phyloP scores from a whole-genome alignment of 1,140 invertebrate species.

The Drosophila santomea region DNA sequence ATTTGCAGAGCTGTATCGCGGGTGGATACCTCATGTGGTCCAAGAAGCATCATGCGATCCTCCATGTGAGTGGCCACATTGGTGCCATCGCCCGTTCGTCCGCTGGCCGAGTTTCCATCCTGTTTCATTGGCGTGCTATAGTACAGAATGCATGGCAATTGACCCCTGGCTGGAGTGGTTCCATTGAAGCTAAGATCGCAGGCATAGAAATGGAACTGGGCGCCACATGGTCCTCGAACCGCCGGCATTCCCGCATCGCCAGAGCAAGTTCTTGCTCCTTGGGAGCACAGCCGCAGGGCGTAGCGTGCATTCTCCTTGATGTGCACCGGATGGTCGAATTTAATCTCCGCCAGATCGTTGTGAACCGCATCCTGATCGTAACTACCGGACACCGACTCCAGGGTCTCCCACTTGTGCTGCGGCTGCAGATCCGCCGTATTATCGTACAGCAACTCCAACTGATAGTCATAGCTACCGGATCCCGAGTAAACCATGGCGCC shows the following conservation, averaged over 20 bases:
- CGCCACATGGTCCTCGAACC: slow-evolving; percentile 96
- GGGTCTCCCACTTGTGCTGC: slow-evolving; percentile 84
- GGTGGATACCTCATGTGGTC: slow-evolving; percentile 69
- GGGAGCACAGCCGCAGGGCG: slow-evolving; percentile 94
- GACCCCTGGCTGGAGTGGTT: slow-evolving; percentile 96
- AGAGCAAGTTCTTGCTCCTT: slow-evolving; percentile 96
- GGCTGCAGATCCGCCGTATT: slow-evolving; percentile 85
- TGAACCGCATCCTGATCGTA: slow-evolving; percentile 87
- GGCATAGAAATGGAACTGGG: slow-evolving; percentile 95
- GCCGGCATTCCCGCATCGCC: slow-evolving; percentile 95
- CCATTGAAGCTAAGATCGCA: slow-evolving; percentile 98
- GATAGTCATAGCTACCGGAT: slow-evolving; percentile 94
- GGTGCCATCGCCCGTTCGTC: neutral
- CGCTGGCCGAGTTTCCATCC: slow-evolving; percentile 20
- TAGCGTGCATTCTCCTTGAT: slow-evolving; percentile 96
- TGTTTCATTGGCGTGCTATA: slow-evolving; percentile 87
- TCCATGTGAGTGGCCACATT: slow-evolving; percentile 5
- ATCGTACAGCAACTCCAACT: slow-evolving; percentile 96
- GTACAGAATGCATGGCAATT: slow-evolving; percentile 97
- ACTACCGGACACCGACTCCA: slow-evolving; percentile 77
- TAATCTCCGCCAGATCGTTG: slow-evolving; percentile 93
- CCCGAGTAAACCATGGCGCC: slow-evolving; percentile 95
- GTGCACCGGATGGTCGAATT: slow-evolving; percentile 94
- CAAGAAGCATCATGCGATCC: slow-evolving; percentile 22
- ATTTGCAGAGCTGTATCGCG: slow-evolving; percentile 85